phyloP scores from a whole-genome alignment of 2,888 invertebrate species.

The Muschampia plurimacula region DNA sequence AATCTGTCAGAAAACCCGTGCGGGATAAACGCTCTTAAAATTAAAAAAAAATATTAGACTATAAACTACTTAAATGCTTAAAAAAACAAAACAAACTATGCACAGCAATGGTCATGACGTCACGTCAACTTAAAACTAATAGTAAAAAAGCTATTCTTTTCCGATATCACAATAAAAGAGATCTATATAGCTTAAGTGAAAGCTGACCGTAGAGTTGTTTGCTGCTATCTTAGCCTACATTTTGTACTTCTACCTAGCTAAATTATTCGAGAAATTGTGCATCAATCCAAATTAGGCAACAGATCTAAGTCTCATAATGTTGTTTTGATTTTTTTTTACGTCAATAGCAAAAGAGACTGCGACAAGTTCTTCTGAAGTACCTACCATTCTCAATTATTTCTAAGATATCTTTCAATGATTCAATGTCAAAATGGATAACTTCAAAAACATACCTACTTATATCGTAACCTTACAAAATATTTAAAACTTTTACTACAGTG shows the following conservation, averaged over 20 bases:
- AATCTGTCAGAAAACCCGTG: no score
- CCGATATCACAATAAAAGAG: slow-evolving; percentile 36
- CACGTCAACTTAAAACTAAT: slow-evolving; percentile 36
- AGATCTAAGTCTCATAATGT: slow-evolving; percentile 35
- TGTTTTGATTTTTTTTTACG: neutral
- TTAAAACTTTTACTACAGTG: slow-evolving; percentile 61
- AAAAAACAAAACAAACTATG: slow-evolving; percentile 10
- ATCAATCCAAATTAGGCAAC: slow-evolving; percentile 45
- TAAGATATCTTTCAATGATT: slow-evolving; percentile 17
- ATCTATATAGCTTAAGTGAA: slow-evolving; percentile 32
- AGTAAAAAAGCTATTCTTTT: slow-evolving; percentile 39
- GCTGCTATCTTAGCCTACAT: slow-evolving; percentile 59
- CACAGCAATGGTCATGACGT: slow-evolving; percentile 6
- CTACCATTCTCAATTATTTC: slow-evolving; percentile 22
- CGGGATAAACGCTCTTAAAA: no score
- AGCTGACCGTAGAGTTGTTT: slow-evolving; percentile 58
- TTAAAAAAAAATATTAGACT: neutral
- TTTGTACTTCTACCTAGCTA: slow-evolving; percentile 74
- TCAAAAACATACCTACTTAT: slow-evolving; percentile 63
- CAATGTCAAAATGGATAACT: slow-evolving; percentile 62
- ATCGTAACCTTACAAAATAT: slow-evolving; percentile 66
- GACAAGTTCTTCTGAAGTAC: slow-evolving; percentile 7
- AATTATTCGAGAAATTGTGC: slow-evolving; percentile 79
- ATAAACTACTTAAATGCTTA: neutral
- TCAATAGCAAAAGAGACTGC: slow-evolving; percentile 8